These are phyloP conservation scores for Acropora yongei DNA, from an alignment of 64 coral and sea anemone genomes.

Conservation along the genomic window DNA sequence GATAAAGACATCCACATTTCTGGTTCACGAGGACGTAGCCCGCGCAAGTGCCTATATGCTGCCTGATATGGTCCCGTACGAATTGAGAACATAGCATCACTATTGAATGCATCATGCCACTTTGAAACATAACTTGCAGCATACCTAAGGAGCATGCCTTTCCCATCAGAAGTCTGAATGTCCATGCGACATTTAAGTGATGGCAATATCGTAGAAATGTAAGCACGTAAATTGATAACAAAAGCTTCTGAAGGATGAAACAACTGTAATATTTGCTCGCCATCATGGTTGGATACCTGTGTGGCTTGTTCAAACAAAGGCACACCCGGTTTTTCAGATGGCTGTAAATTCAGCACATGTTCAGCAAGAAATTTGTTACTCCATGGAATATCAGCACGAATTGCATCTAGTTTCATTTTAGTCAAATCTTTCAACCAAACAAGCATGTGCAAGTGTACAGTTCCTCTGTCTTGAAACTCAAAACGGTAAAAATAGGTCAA, in stretches of 20 bases:
- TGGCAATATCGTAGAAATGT: constrained; percentile 25
- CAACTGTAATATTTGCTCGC: not conserved
- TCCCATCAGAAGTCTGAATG: constrained; percentile 41
- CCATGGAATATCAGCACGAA: constrained; percentile 39
- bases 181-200: constrained; percentile 57
- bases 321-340: not conserved
- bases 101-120: constrained; percentile 17
- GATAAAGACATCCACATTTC: constrained; percentile 57
- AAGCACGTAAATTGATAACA: constrained; percentile 11
- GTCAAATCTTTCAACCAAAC: constrained; percentile 64
- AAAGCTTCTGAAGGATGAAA: constrained; percentile 45
- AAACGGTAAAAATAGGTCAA: constrained; percentile 62
- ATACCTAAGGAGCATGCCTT: constrained; percentile 44
- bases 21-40: constrained; percentile 25
- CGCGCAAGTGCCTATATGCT: not conserved
- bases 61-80: constrained; percentile 1
- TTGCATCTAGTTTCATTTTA: not conserved
- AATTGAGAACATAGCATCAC: constrained; percentile 28
- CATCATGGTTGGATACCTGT: not conserved
- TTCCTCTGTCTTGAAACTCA: constrained; percentile 69
- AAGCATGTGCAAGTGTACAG: constrained; percentile 61
- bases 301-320: not conserved
- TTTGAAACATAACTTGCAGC: constrained; percentile 47
- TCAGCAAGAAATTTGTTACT: not conserved
- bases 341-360: constrained; percentile 39